phyloP scores from a whole-genome alignment of 1,140 invertebrate genomes.

The Solenopsis fugax region DNA sequence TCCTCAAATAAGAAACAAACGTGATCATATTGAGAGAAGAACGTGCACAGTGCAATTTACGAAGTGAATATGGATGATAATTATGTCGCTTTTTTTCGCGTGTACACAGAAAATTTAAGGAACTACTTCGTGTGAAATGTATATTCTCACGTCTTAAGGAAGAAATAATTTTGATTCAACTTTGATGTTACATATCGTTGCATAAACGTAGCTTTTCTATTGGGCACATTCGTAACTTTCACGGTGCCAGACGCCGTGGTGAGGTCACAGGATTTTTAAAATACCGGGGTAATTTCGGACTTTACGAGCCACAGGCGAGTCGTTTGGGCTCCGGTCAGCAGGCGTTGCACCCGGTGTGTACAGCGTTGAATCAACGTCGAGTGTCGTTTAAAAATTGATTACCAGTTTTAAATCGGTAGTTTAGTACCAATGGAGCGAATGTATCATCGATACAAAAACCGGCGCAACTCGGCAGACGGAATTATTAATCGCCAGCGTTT shows the following conservation, averaged over 20 bases:
- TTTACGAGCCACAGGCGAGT: conserved; percentile 62
- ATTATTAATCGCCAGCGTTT: conserved; percentile 43
- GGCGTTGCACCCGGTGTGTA: not conserved
- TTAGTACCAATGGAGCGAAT: conserved; percentile 37
- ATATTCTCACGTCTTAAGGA: not conserved
- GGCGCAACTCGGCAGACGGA: conserved; percentile 1
- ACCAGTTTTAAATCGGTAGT: conserved; percentile 47
- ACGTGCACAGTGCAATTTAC: conserved; percentile 43
- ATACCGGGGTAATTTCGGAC: conserved; percentile 42
- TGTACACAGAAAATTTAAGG: conserved; percentile 60
- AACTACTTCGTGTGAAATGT: not conserved
- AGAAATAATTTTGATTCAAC: conserved; percentile 23
- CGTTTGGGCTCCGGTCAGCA: conserved; percentile 24
- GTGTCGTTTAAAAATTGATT: conserved; percentile 63
- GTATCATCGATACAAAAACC: conserved; percentile 50
- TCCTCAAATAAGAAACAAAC: conserved; percentile 74
- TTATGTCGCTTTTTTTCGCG: conserved; percentile 72
- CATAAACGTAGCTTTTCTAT: not conserved
- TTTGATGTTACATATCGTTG: not conserved
- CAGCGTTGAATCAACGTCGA: conserved; percentile 44
- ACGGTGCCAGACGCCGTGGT: not conserved
- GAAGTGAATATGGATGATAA: conserved; percentile 71
- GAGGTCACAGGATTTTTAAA: conserved; percentile 39
- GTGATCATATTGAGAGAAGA: conserved; percentile 48
- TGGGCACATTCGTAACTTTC: conserved; percentile 10